Base-by-base conservation (phyloP, 2,888 invertebrate species). In the Criorhina ranunculi region DNA sequence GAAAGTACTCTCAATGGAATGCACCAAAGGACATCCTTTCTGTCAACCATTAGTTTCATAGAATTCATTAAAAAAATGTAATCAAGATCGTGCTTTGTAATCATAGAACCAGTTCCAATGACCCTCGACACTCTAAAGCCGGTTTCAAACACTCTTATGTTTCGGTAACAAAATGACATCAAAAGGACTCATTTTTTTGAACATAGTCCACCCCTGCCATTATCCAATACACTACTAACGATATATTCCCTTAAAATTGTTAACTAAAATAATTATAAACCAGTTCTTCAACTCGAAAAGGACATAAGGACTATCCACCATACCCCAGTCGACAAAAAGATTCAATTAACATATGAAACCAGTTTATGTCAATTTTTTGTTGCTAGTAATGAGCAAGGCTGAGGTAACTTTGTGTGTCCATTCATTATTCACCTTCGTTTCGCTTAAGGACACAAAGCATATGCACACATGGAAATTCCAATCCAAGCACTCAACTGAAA, bases 281-380 rank as follows among this genome's bases (percentile, higher is more conserved):
- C 77, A 69, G 67, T 77, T 67, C 24, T 67, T 42, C 11, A 40
- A 49, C 53, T 19, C 1, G 9, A 75, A 75, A 64, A 66, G 17
- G 55, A 57, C 37, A 55, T 29, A 7, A 29, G 17, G 40, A 40
- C 24, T 12, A 49, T 40, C n/a, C 37, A 59, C 59, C 15, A 33
- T 67, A 59, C 51, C 77, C 67, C 29, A 15, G 15, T 60, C 24
- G 51, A 12, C 17, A 37, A 24, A 70, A 62, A 59, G 67, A 69
- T 82, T 75, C 49, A 79, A 83, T 83, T 83, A 79, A 64, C 83
- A 83, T 83, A 79, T 24, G 57, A 51, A 83, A 79, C 78, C 69
- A 55, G 83, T 79, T 83, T 51, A 12, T 42, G 12, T 40, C 51
- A 35, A 24, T 35, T 24, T 24, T 24, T 24, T 24, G 24, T 24